A percentile compares a stretch with the other conserved stretches of the same genome.
Evolutionary conservation across 2,888 invertebrate species (phyloP).

Genomic region (Drosophila nr. medialis): DNA sequence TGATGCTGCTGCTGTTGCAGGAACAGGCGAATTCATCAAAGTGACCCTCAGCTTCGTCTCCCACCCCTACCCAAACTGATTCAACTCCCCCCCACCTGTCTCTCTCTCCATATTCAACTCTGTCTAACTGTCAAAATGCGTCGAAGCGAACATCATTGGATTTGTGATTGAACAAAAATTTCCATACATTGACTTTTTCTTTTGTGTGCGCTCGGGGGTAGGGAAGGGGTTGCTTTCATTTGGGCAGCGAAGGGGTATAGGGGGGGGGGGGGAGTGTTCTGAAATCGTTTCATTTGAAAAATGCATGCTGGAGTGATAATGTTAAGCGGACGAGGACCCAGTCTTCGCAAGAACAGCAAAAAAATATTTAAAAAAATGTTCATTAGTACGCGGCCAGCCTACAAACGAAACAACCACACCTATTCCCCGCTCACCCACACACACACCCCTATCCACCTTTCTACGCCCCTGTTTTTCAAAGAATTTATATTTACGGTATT

Average conservation of each 20-base stretch:
- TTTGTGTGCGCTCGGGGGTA: neutral
- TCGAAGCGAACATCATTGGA: constrained; percentile 84
- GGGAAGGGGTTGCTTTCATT: neutral
- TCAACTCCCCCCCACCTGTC: neutral
- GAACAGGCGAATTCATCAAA: constrained; percentile 69
- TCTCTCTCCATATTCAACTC: neutral
- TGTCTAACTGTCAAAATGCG: constrained; percentile 82
- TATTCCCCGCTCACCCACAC: neutral
- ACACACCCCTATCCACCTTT: neutral
- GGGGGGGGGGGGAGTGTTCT: neutral
- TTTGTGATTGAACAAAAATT: constrained; percentile 81
- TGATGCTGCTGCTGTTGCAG: constrained; percentile 26
- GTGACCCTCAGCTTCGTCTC: constrained; percentile 32
- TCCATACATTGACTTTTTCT: constrained; percentile 77
- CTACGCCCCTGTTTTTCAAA: neutral
- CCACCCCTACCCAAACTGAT: neutral
- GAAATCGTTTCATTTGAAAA: constrained; percentile 65
- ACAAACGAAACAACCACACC: constrained; percentile 4
- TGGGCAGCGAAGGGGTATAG: too few relatives aligned
- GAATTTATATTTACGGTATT: constrained; percentile 82
- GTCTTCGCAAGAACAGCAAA: neutral
- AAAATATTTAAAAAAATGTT: constrained; percentile 40
- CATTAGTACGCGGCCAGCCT: constrained; percentile 56
- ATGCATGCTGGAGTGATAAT: constrained; percentile 78
- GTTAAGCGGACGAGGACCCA: constrained; percentile 34